Conservation (phyloP, 2,888 invertebrate species). For the Tupiocoris notatus region DNA sequence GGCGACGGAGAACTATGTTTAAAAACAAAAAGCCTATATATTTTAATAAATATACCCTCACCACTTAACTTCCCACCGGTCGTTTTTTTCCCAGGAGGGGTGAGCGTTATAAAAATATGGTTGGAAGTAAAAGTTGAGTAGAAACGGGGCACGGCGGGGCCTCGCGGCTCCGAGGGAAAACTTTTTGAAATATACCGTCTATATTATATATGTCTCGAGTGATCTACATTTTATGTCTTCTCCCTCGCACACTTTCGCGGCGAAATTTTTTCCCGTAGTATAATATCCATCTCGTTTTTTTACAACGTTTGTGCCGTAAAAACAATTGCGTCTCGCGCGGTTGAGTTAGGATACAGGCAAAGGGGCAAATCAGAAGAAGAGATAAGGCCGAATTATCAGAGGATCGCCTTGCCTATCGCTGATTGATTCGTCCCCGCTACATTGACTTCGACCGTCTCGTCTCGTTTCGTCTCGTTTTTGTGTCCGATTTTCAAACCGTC, state of each 20-base stretch:
- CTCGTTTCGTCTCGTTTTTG: too few relatives aligned
- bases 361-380: too few relatives aligned
- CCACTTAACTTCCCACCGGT: neutral
- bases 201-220: conserved; percentile 48
- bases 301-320: too few relatives aligned
- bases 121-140: conserved; percentile 41
- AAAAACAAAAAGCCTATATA: conserved; percentile 45
- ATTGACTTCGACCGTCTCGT: too few relatives aligned
- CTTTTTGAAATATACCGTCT: conserved; percentile 47
- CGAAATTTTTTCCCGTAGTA: neutral
- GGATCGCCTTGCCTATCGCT: too few relatives aligned
- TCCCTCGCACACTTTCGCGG: neutral
- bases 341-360: too few relatives aligned
- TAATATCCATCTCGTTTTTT: too few relatives aligned
- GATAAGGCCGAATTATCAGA: too few relatives aligned
- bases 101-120: conserved; percentile 42
- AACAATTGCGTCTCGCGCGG: too few relatives aligned
- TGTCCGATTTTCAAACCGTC: too few relatives aligned
- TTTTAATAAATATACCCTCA: conserved; percentile 42
- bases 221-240: conserved; percentile 46
- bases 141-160: conserved; percentile 8
- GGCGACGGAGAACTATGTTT: conserved; percentile 38
- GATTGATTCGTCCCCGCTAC: too few relatives aligned
- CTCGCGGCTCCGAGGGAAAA: conserved; percentile 40
- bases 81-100: neutral